phyloP scores from a whole-genome alignment of 2,113 vertebrate species.

The Psammodynastes pulverulentus region DNA sequence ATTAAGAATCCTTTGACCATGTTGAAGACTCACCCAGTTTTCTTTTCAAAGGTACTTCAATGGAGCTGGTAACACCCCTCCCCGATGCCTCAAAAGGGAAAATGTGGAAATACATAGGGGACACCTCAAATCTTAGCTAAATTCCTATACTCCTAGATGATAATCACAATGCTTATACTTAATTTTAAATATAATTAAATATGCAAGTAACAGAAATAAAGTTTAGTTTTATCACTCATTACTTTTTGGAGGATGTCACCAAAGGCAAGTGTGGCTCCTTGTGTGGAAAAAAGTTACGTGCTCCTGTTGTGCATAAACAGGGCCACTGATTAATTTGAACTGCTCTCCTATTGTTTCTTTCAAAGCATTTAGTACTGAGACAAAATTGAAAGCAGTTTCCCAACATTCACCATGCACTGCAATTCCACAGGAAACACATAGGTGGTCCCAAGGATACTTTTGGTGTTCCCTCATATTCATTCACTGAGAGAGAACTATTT shows the following conservation, averaged over 20 bases:
- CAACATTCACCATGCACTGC: background rate
- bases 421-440: background rate
- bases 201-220: background rate
- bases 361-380: background rate
- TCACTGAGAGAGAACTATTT: background rate
- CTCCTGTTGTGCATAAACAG: background rate
- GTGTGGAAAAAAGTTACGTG: background rate
- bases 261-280: background rate
- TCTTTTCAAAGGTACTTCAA: background rate
- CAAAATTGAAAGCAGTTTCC: background rate
- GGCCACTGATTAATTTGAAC: background rate
- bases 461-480: background rate
- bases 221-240: background rate
- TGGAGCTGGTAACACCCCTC: background rate
- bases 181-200: background rate
- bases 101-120: background rate
- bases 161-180: background rate
- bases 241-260: background rate
- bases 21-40: background rate
- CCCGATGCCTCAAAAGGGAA: background rate
- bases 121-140: background rate
- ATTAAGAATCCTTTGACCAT: background rate
- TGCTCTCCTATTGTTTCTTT: background rate
- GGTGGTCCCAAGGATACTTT: background rate
- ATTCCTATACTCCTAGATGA: background rate